Evolutionary conservation across 2,113 vertebrate species (phyloP).

Genomic region (Pelusios castaneus): DNA sequence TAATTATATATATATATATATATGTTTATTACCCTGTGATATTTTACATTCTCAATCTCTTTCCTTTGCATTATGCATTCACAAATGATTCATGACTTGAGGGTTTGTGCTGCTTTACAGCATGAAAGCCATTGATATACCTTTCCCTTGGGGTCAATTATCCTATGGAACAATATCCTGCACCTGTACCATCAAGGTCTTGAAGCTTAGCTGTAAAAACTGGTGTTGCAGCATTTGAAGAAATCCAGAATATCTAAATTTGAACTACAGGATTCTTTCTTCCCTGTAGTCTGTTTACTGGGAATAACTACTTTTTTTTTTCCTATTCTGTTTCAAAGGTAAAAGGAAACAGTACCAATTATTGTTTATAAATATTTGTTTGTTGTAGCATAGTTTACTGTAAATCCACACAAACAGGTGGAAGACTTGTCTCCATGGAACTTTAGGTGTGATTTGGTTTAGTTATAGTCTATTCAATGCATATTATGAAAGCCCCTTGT

Average conservation of each 20-base stretch:
- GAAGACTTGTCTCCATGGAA: neutral
- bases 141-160: constrained; percentile 58
- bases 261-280: constrained; percentile 50
- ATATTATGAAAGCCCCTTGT: neutral
- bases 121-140: constrained; percentile 68
- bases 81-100: constrained; percentile 57
- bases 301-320: constrained; percentile 30
- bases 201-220: constrained; percentile 50
- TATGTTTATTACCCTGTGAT: neutral
- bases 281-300: constrained; percentile 57
- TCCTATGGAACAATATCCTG: constrained; percentile 43
- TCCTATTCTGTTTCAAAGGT: neutral
- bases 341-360: neutral
- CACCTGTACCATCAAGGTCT: constrained; percentile 38
- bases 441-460: neutral
- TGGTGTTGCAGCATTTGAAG: constrained; percentile 58
- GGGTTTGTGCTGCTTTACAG: constrained; percentile 56
- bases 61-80: constrained; percentile 62
- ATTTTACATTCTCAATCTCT: constrained; percentile 17
- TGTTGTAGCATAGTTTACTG: neutral
- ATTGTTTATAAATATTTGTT: neutral
- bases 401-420: neutral
- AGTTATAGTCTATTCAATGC: neutral
- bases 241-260: constrained; percentile 61
- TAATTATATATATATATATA: neutral